These are phyloP conservation scores for Rhagoletis pomonella DNA, from an alignment of 1,140 invertebrate species.

Conservation along the genomic window DNA sequence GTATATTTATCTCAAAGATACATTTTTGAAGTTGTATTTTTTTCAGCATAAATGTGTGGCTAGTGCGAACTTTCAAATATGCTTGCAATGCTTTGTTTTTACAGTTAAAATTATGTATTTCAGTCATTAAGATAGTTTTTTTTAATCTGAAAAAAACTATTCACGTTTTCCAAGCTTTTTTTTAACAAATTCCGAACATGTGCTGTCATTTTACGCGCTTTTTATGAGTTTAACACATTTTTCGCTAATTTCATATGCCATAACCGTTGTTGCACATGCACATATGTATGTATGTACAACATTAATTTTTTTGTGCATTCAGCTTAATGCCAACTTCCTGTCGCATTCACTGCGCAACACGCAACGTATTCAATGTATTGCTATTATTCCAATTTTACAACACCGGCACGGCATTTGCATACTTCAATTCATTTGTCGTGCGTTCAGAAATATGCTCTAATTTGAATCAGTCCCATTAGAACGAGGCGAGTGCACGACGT, in stretches of 20 bases:
- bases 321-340: slow-evolving; percentile 33
- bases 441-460: background rate
- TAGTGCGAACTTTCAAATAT: too few relatives aligned
- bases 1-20: background rate
- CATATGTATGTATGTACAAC: background rate
- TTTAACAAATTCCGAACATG: background rate
- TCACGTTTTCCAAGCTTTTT: too few relatives aligned
- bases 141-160: too few relatives aligned
- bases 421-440: background rate
- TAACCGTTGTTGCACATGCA: background rate
- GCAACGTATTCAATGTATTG: background rate
- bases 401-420: slow-evolving; percentile 3
- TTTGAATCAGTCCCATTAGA: background rate
- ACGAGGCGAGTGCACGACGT: slow-evolving; percentile 1
- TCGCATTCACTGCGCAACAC: background rate
- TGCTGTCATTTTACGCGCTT: background rate
- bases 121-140: too few relatives aligned
- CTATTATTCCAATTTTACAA: background rate
- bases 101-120: too few relatives aligned
- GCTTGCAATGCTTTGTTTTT: too few relatives aligned
- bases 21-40: too few relatives aligned
- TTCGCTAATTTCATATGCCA: background rate
- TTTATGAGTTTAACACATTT: slow-evolving; percentile 15
- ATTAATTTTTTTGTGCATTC: background rate
- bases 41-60: too few relatives aligned